phyloP scores from a whole-genome alignment of 2,797 vertebrate species.

The Chrysolophus pictus region DNA sequence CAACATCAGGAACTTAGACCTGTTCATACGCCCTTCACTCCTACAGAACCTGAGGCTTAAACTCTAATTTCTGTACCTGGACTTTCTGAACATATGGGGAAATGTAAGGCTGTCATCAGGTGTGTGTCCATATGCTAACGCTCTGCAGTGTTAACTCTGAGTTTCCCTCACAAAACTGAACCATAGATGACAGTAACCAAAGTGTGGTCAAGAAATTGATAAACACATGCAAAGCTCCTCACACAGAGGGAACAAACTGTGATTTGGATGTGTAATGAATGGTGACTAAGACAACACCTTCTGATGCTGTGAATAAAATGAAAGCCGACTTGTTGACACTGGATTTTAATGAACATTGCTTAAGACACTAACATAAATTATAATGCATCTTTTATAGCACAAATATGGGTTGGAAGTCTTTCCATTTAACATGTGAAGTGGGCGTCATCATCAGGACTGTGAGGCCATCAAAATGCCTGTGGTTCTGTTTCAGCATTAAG shows the following conservation, averaged over 20 bases:
- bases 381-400: not conserved
- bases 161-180: not conserved
- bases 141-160: not conserved
- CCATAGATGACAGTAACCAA: not conserved
- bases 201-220: not conserved
- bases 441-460: not conserved
- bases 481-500: not conserved
- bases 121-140: accelerated
- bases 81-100: not conserved
- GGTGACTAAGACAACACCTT: not conserved
- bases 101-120: not conserved
- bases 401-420: not conserved
- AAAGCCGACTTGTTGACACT: not conserved
- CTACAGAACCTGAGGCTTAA: not conserved
- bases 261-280: not conserved
- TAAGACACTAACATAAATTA: not conserved
- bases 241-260: not conserved
- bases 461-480: not conserved
- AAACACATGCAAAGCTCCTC: not conserved
- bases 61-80: not conserved
- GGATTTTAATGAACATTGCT: not conserved
- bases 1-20: not conserved
- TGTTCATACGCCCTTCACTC: not conserved
- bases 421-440: not conserved
- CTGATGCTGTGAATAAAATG: not conserved